Conservation (phyloP, 1,140 invertebrate genomes). For the Asbolus verrucosus region DNA sequence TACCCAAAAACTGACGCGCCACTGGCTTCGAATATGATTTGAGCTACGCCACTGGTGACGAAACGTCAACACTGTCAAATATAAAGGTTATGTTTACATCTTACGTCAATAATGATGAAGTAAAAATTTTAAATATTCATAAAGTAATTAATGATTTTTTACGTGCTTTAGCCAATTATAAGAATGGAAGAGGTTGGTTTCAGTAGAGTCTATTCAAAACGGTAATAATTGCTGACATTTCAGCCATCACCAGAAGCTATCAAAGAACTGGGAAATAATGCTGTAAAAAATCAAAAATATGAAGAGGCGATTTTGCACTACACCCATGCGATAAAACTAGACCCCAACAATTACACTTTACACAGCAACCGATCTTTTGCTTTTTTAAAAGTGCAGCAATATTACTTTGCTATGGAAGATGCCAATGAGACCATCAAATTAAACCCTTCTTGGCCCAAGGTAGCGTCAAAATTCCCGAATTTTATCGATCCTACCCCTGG, state of each 20-base stretch:
- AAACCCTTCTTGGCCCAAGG: constrained; percentile 85
- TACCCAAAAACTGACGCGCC: too few species aligned
- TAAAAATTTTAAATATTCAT: not conserved
- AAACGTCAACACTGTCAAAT: constrained; percentile 10
- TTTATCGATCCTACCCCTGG: not conserved
- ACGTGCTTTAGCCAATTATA: not conserved
- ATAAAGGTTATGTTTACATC: not conserved
- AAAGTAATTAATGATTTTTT: too few species aligned
- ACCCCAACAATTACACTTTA: constrained; percentile 77
- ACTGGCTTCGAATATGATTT: too few species aligned
- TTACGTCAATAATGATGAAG: not conserved
- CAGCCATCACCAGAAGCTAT: constrained; percentile 63
- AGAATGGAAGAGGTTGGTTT: constrained; percentile 9
- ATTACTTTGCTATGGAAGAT: constrained; percentile 82
- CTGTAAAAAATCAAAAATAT: constrained; percentile 78
- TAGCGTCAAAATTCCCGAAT: constrained; percentile 62
- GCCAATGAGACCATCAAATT: constrained; percentile 80
- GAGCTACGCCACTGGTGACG: not conserved
- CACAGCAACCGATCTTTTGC: constrained; percentile 85
- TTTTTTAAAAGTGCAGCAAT: constrained; percentile 82
- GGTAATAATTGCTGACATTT: too few species aligned
- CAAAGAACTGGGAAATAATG: constrained; percentile 82
- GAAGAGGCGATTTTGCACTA: constrained; percentile 84
- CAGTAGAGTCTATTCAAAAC: too few species aligned
- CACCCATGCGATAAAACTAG: constrained; percentile 82